Conservation (phyloP, 2,113 vertebrate species). For the Barnardius zonarius region DNA sequence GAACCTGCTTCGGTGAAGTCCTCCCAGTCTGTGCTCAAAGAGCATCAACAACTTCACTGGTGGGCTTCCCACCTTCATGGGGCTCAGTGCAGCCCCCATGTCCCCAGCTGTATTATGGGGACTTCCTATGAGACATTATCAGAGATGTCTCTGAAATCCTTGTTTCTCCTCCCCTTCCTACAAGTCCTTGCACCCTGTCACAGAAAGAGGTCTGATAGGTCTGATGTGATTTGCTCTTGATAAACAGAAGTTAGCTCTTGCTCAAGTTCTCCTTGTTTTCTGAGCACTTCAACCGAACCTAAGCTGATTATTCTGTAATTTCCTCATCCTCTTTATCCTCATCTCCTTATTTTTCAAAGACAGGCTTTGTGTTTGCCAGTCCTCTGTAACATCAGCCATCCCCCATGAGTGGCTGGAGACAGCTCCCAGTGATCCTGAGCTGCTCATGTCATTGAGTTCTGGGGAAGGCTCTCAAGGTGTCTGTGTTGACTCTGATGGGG, state of each 20-base stretch:
- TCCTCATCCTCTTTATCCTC: neutral
- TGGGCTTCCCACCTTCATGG: neutral
- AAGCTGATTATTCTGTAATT: neutral
- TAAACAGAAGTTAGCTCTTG: neutral
- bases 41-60: rapidly evolving
- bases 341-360: neutral
- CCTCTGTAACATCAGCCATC: neutral
- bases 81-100: neutral
- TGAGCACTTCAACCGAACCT: neutral
- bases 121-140: neutral
- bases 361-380: neutral
- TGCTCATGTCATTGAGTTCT: neutral
- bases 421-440: neutral
- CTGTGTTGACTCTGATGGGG: rapidly evolving
- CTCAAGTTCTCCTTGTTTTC: neutral
- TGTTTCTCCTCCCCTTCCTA: neutral
- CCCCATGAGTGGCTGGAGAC: neutral
- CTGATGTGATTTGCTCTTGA: neutral
- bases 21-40: neutral
- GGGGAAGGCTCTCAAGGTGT: neutral
- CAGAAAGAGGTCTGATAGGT: neutral
- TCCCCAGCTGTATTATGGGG: neutral
- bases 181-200: neutral
- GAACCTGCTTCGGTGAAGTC: neutral
- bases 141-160: neutral